A percentile compares a stretch with the other conserved stretches of the same genome.
These are phyloP conservation scores for Dolichopus griseipennis DNA, from an alignment of 2,888 invertebrate species.

Conservation along the genomic window DNA sequence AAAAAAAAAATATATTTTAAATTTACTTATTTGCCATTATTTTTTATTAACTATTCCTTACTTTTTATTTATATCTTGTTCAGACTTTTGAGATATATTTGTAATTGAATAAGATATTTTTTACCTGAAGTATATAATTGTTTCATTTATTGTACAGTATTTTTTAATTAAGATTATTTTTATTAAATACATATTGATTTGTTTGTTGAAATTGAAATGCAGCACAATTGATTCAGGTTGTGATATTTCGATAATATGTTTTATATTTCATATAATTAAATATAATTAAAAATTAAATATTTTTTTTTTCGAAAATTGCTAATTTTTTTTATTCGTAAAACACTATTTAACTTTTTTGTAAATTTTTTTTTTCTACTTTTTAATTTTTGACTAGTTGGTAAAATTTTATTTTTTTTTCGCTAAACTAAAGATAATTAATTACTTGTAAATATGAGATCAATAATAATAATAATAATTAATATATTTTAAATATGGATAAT, in stretches of 20 bases:
- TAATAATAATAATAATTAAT: not conserved
- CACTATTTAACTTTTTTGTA: slow-evolving; percentile 1
- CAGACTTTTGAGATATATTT: not conserved
- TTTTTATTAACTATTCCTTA: not conserved
- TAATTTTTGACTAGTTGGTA: slow-evolving; percentile 1
- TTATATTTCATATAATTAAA: not conserved
- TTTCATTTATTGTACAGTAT: not conserved
- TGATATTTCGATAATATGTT: not conserved
- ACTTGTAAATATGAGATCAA: slow-evolving; percentile 8
- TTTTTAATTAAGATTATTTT: not conserved
- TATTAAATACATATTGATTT: not conserved
- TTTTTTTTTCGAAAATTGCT: not conserved
- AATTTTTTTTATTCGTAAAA: not conserved
- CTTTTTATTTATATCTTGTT: not conserved
- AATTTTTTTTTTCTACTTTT: not conserved
- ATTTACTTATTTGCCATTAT: too few species aligned
- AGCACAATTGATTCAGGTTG: slow-evolving; percentile 3
- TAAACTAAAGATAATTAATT: slow-evolving; percentile 7
- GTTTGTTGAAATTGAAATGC: not conserved
- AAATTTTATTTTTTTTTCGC: slow-evolving; percentile 1
- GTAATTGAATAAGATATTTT: slow-evolving; percentile 2
- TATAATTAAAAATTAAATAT: slow-evolving; percentile 5
- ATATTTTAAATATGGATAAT: slow-evolving; percentile 2
- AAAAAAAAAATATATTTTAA: too few species aligned
- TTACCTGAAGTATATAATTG: not conserved